Percentiles rank a stretch among this genome's conserved stretches.
phyloP scores from a whole-genome alignment of 1,140 invertebrate species.

The Coptotermes formosanus region DNA sequence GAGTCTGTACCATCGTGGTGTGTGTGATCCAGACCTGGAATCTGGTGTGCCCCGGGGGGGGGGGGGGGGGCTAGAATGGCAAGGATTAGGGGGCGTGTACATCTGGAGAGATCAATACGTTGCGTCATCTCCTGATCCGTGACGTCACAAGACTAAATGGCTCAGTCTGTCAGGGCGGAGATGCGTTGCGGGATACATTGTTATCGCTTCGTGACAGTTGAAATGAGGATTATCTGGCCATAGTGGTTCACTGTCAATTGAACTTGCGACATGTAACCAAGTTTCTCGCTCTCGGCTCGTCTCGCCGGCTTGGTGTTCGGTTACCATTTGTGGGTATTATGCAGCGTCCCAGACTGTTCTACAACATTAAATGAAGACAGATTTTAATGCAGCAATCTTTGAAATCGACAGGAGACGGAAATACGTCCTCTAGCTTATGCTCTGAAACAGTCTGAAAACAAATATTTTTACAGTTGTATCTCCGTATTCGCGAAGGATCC shows the following conservation, averaged over 20 bases:
- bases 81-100: neutral
- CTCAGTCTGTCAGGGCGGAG: neutral
- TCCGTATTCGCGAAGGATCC: too few species aligned
- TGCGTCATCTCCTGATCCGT: conserved; percentile 28
- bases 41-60: neutral
- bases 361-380: neutral
- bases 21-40: neutral
- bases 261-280: neutral
- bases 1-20: neutral
- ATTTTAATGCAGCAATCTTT: too few species aligned
- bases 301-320: neutral
- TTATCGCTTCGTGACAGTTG: neutral
- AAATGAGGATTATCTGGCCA: neutral
- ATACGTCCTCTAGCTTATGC: too few species aligned
- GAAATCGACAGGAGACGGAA: too few species aligned
- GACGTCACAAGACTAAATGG: conserved; percentile 25
- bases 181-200: neutral
- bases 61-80: neutral
- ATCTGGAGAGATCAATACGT: conserved; percentile 28
- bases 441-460: too few species aligned
- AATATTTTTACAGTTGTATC: too few species aligned
- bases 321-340: neutral
- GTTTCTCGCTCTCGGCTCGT: neutral
- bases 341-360: neutral
- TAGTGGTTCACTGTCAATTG: neutral